phyloP scores from a whole-genome alignment of 2,888 invertebrate species.

The Agonum fuliginosum region DNA sequence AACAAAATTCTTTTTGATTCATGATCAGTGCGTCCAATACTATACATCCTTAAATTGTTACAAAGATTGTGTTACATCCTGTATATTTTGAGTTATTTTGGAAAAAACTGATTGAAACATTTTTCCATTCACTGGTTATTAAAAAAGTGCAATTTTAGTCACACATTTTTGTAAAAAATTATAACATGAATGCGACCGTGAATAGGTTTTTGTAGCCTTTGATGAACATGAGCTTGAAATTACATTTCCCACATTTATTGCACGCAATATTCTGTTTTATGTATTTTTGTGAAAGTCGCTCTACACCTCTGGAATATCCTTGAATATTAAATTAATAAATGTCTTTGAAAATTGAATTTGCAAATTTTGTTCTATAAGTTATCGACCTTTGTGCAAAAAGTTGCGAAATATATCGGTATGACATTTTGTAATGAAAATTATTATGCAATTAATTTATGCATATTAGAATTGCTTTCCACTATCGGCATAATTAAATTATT shows the following conservation, averaged over 20 bases:
- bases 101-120: too few species aligned
- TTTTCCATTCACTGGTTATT: not conserved
- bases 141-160: not conserved
- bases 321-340: constrained; percentile 24
- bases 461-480: constrained; percentile 40
- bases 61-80: too few species aligned
- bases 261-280: constrained; percentile 19
- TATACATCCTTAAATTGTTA: too few species aligned
- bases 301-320: constrained; percentile 12
- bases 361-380: constrained; percentile 11
- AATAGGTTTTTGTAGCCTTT: not conserved
- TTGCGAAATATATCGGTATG: constrained; percentile 9
- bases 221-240: constrained; percentile 13
- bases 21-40: too few species aligned
- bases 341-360: constrained; percentile 5
- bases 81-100: too few species aligned
- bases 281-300: constrained; percentile 23
- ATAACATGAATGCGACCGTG: constrained; percentile 2
- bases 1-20: too few species aligned
- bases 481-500: constrained; percentile 19
- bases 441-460: constrained; percentile 52
- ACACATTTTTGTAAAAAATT: not conserved
- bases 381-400: constrained; percentile 25
- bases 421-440: constrained; percentile 20
- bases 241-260: constrained; percentile 13